Base-by-base conservation (phyloP, 2,113 vertebrate species). In the Melospiza melodia region DNA sequence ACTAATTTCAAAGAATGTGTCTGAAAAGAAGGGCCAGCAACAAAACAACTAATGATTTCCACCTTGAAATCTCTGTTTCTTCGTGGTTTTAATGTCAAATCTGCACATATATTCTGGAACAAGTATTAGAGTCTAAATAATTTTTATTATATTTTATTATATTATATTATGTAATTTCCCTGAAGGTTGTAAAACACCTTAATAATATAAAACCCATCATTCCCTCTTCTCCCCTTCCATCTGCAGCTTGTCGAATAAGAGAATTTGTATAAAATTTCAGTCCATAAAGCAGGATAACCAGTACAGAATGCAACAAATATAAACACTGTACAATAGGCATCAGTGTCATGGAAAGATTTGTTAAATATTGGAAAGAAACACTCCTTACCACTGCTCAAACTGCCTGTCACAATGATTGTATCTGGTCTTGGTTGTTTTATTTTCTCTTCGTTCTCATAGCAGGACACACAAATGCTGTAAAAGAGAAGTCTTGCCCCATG, bases 331-430 rank as follows among this genome's bases (percentile, higher is more conserved):
- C 94, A 94, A 89, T 65, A 95, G 87, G 75, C 44, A 69, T 93
- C 87, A 95, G 63, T 90, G 84, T 95, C 84, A 68, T 77, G 89
- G 86, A 97, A 97, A 95, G 49, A 96, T 95, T 95, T 96, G 88
- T 85, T 89, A 81, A 80, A 93, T 95, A 97, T 90, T 79, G 81
- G 87, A 97, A 95, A 94, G 75, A 96, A 97, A 95, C 85, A 93
- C 94, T 97, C 52, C 62, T 92, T 96, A 94, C 59, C 84, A 83
- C 72, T 95, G 62, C 86, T 97, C 91, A 96, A 82, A 92, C 61
- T 28, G 16, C 75, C 68, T 95, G 94, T 95, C 96, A 97, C 23
- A 55, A 75, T 84, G 89, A 95, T 78, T 97, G 91, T 67, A 95
- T 94, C 89, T 93, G 73, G 44, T 63, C 62, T 76, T 88, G n/a